Base-by-base conservation (phyloP, 2,888 invertebrate species). In the Hypercompe scribonia region DNA sequence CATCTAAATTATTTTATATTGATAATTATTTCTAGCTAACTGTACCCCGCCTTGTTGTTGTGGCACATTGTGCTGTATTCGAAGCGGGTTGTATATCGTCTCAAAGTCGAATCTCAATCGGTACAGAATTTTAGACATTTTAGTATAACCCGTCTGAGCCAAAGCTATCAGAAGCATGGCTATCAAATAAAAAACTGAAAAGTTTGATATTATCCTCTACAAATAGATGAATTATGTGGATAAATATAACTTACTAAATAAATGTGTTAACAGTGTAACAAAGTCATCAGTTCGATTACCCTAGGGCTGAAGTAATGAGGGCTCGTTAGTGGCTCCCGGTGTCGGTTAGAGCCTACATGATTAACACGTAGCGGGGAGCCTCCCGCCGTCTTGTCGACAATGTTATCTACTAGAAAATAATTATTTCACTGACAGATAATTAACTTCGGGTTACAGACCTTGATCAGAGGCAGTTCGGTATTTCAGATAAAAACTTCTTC, bases 301-400 rank as follows among this genome's bases (percentile, higher is more conserved):
- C 64, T 33, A 46, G 36, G 71, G 71, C 58, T 68, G 73, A 28
- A 18, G 70, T 84, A 81, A 83, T 78, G 76, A 80, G 77, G 75
- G 73, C 77, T 85, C 80, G 75, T 85, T 85, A 85, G 82, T 67
- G 76, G 68, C 42, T 65, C 73, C 77, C 75, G 73, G 65, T 54
- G 74, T 54, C 76, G 67, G 73, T 74, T 72, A 74, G 77, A 46
- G 75, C 28, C 70, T 74, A 70, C 74, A 73, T 76, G 76, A 78
- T 82, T 84, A 77, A 78, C 81, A 80, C 73, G 61, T 39, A 54
- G 63, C 63, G 66, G 65, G 69, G 33, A 50, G 18, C n/a, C 18
- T 42, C 24, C 15, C 34, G 70, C 68, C 54, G 33, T 71, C 42
- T 67, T 66, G 71, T 73, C 72, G 70, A 65, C 70, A 67, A 68